These are phyloP conservation scores for Rhingia campestris DNA, from an alignment of 2,888 invertebrate species.

Conservation along the genomic window DNA sequence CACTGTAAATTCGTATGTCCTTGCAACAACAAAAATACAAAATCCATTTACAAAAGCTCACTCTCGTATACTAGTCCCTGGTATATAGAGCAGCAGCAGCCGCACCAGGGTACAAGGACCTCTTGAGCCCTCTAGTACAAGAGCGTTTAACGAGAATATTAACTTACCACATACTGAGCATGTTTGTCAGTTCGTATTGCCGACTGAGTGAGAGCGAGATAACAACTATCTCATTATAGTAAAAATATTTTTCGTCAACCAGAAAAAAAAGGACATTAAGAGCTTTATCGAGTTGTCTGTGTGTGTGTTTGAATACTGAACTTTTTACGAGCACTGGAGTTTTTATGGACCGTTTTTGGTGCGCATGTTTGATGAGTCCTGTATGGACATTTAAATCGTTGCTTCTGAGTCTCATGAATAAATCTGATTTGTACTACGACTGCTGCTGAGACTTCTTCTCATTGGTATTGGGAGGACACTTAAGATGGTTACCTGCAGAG, in stretches of 20 bases:
- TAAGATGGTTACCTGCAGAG: conserved; percentile 34
- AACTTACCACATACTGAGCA: conserved; percentile 41
- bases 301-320: neutral
- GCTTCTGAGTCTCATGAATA: conserved; percentile 59
- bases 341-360: conserved; percentile 47
- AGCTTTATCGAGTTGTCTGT: conserved; percentile 41
- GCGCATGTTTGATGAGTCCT: conserved; percentile 64
- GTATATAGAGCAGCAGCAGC: conserved; percentile 44
- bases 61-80: neutral
- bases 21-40: conserved; percentile 41
- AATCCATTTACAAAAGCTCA: conserved; percentile 26
- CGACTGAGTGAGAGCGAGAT: conserved; percentile 11
- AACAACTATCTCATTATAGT: conserved; percentile 48
- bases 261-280: conserved; percentile 14
- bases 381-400: conserved; percentile 32
- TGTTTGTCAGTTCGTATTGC: conserved; percentile 18
- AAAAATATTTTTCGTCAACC: conserved; percentile 23
- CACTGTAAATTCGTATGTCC: conserved; percentile 46
- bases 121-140: conserved; percentile 43
- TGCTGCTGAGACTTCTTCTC: conserved; percentile 6
- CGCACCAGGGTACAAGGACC: conserved; percentile 65
- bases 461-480: conserved; percentile 16
- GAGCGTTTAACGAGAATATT: conserved; percentile 41
- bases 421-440: conserved; percentile 18
- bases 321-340: conserved; percentile 41